A percentile compares a stretch with the other conserved stretches of the same genome.
These are phyloP conservation scores for Catocala sponsa DNA, from an alignment of 2,888 invertebrate species.

Conservation along the genomic window DNA sequence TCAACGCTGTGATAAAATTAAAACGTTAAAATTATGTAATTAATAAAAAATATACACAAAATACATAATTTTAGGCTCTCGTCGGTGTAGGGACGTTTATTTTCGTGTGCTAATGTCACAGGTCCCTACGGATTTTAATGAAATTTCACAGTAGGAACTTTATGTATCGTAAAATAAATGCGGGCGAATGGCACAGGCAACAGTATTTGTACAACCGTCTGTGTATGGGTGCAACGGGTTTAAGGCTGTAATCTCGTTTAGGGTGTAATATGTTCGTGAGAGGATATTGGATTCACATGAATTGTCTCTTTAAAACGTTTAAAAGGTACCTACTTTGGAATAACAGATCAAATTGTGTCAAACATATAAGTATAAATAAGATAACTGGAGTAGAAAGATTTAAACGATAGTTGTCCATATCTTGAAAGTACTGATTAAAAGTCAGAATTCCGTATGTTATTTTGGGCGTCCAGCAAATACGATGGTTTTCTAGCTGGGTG, in stretches of 20 bases:
- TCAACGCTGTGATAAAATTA: not conserved
- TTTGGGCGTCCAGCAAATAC: too few species aligned
- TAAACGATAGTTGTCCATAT: too few species aligned
- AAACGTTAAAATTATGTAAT: not conserved
- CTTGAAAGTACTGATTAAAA: too few species aligned
- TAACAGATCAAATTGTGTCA: too few species aligned
- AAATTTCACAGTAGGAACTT: conserved; percentile 46
- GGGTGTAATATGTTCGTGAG: not conserved
- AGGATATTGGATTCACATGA: not conserved
- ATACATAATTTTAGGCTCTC: not conserved
- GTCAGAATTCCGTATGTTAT: too few species aligned
- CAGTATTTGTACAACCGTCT: conserved; percentile 39
- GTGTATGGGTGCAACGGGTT: conserved; percentile 24
- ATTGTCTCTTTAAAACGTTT: not conserved
- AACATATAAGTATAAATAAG: not conserved
- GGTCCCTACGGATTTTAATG: conserved; percentile 34
- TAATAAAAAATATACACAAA: conserved; percentile 4
- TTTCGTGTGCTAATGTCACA: conserved; percentile 14
- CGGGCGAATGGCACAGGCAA: conserved; percentile 31
- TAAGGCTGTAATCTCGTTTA: conserved; percentile 24
- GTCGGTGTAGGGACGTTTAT: not conserved
- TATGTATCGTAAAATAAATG: conserved; percentile 48
- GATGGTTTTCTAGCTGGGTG: too few species aligned
- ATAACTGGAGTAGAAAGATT: too few species aligned
- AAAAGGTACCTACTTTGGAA: too few species aligned